Base-by-base conservation (phyloP, 2,888 invertebrate species). In the Drosophila helvetica region DNA sequence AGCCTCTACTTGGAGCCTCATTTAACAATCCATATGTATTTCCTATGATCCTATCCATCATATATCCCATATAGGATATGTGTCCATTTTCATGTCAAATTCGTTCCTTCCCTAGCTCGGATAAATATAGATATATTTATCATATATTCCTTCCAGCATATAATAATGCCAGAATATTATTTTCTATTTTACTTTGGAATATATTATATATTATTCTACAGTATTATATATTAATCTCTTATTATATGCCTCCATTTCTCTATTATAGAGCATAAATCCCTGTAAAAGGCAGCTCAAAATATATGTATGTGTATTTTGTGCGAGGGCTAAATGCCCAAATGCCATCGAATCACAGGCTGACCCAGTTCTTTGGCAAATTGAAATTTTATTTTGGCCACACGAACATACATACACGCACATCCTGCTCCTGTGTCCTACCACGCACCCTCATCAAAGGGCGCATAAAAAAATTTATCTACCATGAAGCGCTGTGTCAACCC, bases 281-380 rank as follows among this genome's bases (percentile, higher is more conserved):
- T 7, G 38, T 0, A 38, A 15, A 6, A 6, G 15, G 15, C 38
- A 0, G 15, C 6, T 38, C 15, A 15, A 53, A 38, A 22, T 9
- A 22, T 38, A 30, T 12, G 15, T 25, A n/a, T n/a, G n/a, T n/a
- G n/a, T 22, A n/a, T 15, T 7, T 38, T 15, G 5, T 18, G 53
- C 12, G 12, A 51, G 18, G 48, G 9, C 51, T 8, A 15, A n/a
- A 38, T 38, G 7, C 7, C 38, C 38, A 38, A 38, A 38, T 7
- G n/a, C 38, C 38, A 7, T 38, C 38, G 58, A 56, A 68, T 75
- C 68, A 48, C 60, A 43, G 47, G 19, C 67, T 85, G 77, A 79
- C 79, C 88, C 74, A 81, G 77, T 76, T 84, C 73, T 68, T 81
- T 85, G 88, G 38, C 71, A 82, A 86, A 89, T 89, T 89, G 82